Percentiles rank a stretch among this genome's conserved stretches.
Evolutionary conservation across 2,888 invertebrate genomes (phyloP).

Genomic region (Eutolmus rufibarbis): DNA sequence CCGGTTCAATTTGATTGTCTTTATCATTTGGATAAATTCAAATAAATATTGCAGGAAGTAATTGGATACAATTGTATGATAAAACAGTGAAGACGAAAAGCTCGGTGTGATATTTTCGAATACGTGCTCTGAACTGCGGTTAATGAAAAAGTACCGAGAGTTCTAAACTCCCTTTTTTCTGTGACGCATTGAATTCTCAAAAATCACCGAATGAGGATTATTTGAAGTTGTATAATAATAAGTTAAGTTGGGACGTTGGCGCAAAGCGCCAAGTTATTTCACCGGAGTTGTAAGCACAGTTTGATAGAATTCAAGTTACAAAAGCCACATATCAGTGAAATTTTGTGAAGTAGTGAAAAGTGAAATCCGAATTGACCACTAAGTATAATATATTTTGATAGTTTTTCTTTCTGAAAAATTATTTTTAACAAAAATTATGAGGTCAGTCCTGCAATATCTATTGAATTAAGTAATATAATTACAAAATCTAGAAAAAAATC

Average conservation of each 20-base stretch:
- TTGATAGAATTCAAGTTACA: neutral
- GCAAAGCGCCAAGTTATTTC: neutral
- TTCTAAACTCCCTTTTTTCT: neutral
- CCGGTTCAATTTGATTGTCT: neutral
- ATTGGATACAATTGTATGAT: neutral
- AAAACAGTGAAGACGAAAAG: neutral
- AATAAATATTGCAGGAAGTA: neutral
- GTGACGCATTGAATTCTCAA: neutral
- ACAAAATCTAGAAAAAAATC: neutral
- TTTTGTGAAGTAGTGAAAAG: neutral
- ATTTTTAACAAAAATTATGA: neutral
- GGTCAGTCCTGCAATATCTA: neutral
- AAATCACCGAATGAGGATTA: neutral
- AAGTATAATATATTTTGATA: neutral
- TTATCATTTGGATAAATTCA: neutral
- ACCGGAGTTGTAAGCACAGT: neutral
- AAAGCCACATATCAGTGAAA: neutral
- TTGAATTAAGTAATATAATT: no score
- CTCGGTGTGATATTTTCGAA: neutral
- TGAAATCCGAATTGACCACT: neutral
- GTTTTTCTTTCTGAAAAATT: neutral
- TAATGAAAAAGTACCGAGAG: neutral
- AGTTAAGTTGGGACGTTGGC: neutral
- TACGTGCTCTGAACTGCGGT: neutral
- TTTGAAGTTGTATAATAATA: neutral